Evolutionary conservation across 2,797 vertebrate species (phyloP).

Genomic region (Lithobates sylvaticus): DNA sequence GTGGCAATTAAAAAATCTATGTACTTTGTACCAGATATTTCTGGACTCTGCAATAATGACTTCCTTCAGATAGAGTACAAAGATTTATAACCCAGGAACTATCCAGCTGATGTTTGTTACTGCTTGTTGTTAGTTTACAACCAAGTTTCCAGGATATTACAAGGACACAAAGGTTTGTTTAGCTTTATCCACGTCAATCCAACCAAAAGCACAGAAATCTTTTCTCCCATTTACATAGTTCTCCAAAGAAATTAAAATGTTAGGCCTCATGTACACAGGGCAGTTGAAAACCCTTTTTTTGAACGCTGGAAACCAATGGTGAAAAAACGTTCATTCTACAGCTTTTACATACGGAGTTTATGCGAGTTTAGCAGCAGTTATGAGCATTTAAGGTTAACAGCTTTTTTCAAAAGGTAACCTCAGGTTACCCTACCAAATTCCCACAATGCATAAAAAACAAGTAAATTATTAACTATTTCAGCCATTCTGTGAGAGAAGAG

Average conservation of each 20-base stretch:
- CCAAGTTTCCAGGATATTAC: constrained; percentile 8
- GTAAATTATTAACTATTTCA: too few species aligned
- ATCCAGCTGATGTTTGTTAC: not conserved
- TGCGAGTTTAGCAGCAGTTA: too few species aligned
- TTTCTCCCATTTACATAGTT: not conserved
- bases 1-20: not conserved
- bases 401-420: too few species aligned
- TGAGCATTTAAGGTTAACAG: too few species aligned
- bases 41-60: not conserved
- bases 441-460: too few species aligned
- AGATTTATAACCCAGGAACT: not conserved
- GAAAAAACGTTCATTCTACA: too few species aligned
- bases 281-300: too few species aligned
- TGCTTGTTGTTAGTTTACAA: not conserved
- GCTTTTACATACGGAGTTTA: too few species aligned
- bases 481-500: too few species aligned
- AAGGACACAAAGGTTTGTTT: not conserved
- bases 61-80: not conserved
- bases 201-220: not conserved
- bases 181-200: not conserved
- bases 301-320: too few species aligned
- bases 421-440: too few species aligned
- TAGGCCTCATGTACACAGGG: too few species aligned
- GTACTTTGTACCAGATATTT: constrained; percentile 18
- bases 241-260: not conserved